A percentile compares a stretch with the other conserved stretches of the same genome.
These are phyloP conservation scores for Orthosia incerta DNA, from an alignment of 2,888 invertebrate species.

Conservation along the genomic window DNA sequence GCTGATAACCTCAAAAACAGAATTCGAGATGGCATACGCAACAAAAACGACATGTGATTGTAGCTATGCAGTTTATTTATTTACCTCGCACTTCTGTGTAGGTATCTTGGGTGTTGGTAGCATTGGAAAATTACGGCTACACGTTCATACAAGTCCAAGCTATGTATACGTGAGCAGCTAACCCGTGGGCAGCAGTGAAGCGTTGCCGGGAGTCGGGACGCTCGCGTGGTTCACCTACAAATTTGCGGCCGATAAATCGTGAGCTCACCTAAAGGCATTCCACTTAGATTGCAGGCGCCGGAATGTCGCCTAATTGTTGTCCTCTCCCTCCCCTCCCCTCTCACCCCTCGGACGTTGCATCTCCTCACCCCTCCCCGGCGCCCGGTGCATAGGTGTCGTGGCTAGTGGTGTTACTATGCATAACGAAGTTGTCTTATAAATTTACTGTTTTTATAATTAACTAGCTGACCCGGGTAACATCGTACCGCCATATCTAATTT, in stretches of 20 bases:
- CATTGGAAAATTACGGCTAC: neutral
- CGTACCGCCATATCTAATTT: too few relatives aligned
- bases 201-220: neutral
- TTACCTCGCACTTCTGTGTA: too few relatives aligned
- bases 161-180: neutral
- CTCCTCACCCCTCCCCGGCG: neutral
- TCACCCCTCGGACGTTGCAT: neutral
- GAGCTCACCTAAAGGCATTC: constrained; percentile 70
- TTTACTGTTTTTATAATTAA: neutral
- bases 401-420: constrained; percentile 22
- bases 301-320: constrained; percentile 73
- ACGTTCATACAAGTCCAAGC: neutral
- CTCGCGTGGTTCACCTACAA: constrained; percentile 48
- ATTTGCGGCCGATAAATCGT: constrained; percentile 67
- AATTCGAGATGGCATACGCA: too few relatives aligned
- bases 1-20: too few relatives aligned
- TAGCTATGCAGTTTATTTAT: too few relatives aligned
- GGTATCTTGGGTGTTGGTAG: too few relatives aligned
- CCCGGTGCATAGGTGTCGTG: constrained; percentile 37
- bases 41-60: too few relatives aligned
- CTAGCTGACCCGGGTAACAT: too few relatives aligned
- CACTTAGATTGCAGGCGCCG: constrained; percentile 73
- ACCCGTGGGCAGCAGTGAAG: neutral
- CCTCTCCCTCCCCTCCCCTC: constrained; percentile 30
- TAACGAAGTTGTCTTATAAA: neutral